A percentile compares a stretch with the other conserved stretches of the same genome.
These are phyloP conservation scores for Limnephilus rhombicus DNA, from an alignment of 2,888 invertebrate species.

Conservation along the genomic window DNA sequence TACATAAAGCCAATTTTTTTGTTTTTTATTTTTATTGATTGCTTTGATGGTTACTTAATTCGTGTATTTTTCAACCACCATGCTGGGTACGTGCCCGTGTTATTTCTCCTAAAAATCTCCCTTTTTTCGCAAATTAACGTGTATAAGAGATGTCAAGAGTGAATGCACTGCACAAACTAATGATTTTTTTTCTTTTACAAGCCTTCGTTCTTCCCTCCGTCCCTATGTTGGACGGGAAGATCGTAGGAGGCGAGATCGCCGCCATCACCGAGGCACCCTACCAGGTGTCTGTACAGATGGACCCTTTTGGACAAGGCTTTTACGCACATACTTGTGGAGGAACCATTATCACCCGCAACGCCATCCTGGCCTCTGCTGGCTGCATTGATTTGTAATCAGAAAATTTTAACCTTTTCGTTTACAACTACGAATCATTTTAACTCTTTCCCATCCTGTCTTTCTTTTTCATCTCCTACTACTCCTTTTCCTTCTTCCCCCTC, in stretches of 20 bases:
- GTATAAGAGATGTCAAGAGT: no score
- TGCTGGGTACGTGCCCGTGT: no score
- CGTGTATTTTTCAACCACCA: no score
- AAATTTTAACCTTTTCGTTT: no score
- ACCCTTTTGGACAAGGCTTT: slow-evolving; percentile 69
- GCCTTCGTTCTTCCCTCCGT: slow-evolving; percentile 40
- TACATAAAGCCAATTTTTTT: neutral
- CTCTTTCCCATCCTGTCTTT: neutral
- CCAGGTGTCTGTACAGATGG: slow-evolving; percentile 70
- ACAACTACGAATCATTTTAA: no score
- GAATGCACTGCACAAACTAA: neutral
- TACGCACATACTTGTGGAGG: slow-evolving; percentile 73
- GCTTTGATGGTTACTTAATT: no score
- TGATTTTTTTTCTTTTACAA: neutral
- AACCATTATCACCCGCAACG: slow-evolving; percentile 70
- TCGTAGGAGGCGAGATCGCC: slow-evolving; percentile 73
- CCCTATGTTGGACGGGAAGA: neutral
- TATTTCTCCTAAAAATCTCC: no score
- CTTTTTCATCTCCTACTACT: neutral
- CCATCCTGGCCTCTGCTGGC: slow-evolving; percentile 74
- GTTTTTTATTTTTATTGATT: no score
- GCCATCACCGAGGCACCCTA: slow-evolving; percentile 74
- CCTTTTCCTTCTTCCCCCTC: neutral
- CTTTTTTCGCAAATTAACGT: no score
- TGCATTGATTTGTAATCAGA: slow-evolving; percentile 70